These are phyloP conservation scores for Echinarachnius parma DNA, from an alignment of 53 echinoderm and acorn worm genomes.

Conservation along the genomic window DNA sequence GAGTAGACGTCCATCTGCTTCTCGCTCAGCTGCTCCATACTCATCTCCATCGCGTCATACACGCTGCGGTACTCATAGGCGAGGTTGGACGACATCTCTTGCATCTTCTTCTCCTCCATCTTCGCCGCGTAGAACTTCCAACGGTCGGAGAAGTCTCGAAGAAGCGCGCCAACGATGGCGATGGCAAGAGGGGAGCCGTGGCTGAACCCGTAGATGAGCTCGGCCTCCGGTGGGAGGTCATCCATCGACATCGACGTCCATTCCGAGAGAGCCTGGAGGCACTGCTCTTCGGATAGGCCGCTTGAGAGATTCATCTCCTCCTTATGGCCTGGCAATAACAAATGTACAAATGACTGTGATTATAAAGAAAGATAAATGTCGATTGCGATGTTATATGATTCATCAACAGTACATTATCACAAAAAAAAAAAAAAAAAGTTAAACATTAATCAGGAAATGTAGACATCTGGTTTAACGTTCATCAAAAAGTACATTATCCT, in stretches of 20 bases:
- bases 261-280: slow-evolving; percentile 41
- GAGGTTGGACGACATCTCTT: slow-evolving; percentile 48
- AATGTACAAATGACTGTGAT: too few relatives aligned
- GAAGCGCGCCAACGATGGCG: slow-evolving; percentile 58
- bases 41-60: slow-evolving; percentile 72
- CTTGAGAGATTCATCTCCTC: slow-evolving; percentile 22
- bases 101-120: slow-evolving; percentile 55
- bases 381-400: too few relatives aligned
- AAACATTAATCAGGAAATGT: too few relatives aligned
- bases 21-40: slow-evolving; percentile 52
- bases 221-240: slow-evolving; percentile 59
- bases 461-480: too few relatives aligned
- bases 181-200: slow-evolving; percentile 62
- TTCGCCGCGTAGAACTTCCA: slow-evolving; percentile 68
- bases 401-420: too few relatives aligned
- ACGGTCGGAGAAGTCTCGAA: slow-evolving; percentile 59
- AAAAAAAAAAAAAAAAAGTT: too few relatives aligned
- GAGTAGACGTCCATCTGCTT: slow-evolving; percentile 55
- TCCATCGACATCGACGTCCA: slow-evolving; percentile 45
- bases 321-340: too few relatives aligned
- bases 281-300: slow-evolving; percentile 49
- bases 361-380: too few relatives aligned
- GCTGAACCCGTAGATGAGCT: slow-evolving; percentile 48
- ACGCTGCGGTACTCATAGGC: slow-evolving; percentile 60
- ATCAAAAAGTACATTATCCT: too few relatives aligned